Base-by-base conservation (phyloP, 2,113 vertebrate species). In the Perognathus longimembris region DNA sequence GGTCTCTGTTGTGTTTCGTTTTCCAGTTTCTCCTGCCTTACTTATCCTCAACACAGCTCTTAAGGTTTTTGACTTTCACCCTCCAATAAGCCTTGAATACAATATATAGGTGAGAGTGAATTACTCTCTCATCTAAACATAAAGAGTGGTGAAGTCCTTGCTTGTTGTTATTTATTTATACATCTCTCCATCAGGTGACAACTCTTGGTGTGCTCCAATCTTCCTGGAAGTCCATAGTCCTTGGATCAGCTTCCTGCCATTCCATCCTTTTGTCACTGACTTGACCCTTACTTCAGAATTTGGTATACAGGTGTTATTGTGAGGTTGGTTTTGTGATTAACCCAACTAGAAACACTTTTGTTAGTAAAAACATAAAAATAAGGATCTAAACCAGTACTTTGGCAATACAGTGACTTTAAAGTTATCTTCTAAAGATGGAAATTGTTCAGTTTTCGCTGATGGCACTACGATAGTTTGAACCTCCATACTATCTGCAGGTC, bases 151-250 rank as follows among this genome's bases (percentile, higher is more conserved):
- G 10, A 54, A 18, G 50, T 54, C 14, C 4, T 20, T 7, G 17
- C 6, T 34, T 18, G 14, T 54, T 54, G 14, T 42, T 32, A 14
- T 26, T 50, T 57, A 45, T 21, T 45, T 24, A 0, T 11, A 4
- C 2, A 24, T 26, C 30, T 67, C 45, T 38, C 18, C 59, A 73
- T 30, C 26, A 4, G 0, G 1, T 11, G 8, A 1, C 18, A 34
- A 7, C 10, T 75, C 11, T 59, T 7, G 14, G 1, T 4, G 17
- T 28, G 10, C 0, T 0, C 4, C 21, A 20, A 66, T 34, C 24
- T 54, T 81, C 5, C 40, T 3, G 1, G 57, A 2, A 69, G 0
- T 21, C 20, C 32, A 40, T 4, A 21, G 57, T 20, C 0, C 17
- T 42, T 26, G 28, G 4, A 5, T 30, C 7, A 50, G 2, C 3